Evolutionary conservation across 1,140 invertebrate species (phyloP), one percentile per base, ranked within the genome.

Genomic region (Bombus soroeensis): DNA sequence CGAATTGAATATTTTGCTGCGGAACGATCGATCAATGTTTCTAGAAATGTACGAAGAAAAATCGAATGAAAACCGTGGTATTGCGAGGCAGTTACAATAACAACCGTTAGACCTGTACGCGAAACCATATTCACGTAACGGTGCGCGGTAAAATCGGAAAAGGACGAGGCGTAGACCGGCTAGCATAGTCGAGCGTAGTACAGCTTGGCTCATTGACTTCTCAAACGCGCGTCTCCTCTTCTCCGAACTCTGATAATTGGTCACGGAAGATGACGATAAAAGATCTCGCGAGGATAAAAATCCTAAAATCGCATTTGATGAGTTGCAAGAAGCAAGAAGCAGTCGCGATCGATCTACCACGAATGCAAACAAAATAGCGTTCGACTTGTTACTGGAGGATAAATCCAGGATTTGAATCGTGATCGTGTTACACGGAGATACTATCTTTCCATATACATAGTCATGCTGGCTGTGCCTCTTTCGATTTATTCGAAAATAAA

Each of bases 61-160:
- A 57, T 57, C 43, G 22, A 53, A 37, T 66, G 43, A 39, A 66
- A 68, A 85, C 68, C 62, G 70, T 62, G 34, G 37, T 37, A 59
- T 75, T 89, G 22, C 57, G 10, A n/a, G 75, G 18, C 18, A 68
- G 39, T 70, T 75, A 89, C 84, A 89, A 89, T 89, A 75, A 78
- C 57, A 32, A 89, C 88, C 88, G 88, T 89, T 89, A 89, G 47
- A 39, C 66, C 62, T 43, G n/a, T 66, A 75, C 66, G 76, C 43
- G 76, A 89, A 89, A 81, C 71, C 74, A 89, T 72, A 80, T 89
- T 89, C 80, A 57, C 76, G 76, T 89, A 89, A 87, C 88, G 88
- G 88, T 89, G 64, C 86, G 81, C 88, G 88, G 88, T 83, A 72
- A 89, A 86, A 82, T 89, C 84, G 72, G 37, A 32, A 81, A 78